Percentiles rank a stretch among this genome's conserved stretches.
These are phyloP conservation scores for Creontiades dilutus DNA, from an alignment of 2,888 invertebrate genomes.

Conservation along the genomic window DNA sequence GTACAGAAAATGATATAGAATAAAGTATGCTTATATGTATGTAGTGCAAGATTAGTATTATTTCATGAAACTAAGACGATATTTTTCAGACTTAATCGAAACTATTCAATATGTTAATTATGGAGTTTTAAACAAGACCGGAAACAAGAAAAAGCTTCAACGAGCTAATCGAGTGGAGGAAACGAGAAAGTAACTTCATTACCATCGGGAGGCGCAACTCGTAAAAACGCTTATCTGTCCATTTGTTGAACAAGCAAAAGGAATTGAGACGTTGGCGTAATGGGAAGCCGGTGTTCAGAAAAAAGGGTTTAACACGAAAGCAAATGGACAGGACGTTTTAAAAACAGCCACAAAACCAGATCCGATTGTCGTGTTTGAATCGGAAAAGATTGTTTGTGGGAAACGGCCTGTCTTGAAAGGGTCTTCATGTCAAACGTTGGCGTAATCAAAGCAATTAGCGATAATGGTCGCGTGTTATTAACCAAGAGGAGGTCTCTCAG, in stretches of 20 bases:
- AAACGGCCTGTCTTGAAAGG: slow-evolving; percentile 45
- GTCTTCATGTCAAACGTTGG: slow-evolving; percentile 52
- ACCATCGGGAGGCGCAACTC: slow-evolving; percentile 15
- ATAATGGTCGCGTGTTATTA: slow-evolving; percentile 30
- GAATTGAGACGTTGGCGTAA: slow-evolving; percentile 32
- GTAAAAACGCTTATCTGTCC: slow-evolving; percentile 39
- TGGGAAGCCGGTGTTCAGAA: slow-evolving; percentile 21
- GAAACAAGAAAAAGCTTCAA: not conserved
- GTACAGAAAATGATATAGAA: no score
- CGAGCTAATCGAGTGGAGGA: not conserved
- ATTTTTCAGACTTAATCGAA: no score
- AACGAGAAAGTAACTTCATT: slow-evolving; percentile 11
- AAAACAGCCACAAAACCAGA: slow-evolving; percentile 20
- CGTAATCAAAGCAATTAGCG: slow-evolving; percentile 62
- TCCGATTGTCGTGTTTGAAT: slow-evolving; percentile 24
- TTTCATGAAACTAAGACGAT: no score
- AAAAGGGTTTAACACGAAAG: slow-evolving; percentile 24
- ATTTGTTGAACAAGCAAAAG: slow-evolving; percentile 42
- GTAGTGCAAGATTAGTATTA: no score
- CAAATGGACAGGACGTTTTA: slow-evolving; percentile 22
- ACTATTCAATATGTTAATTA: no score
- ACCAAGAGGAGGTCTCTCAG: not conserved
- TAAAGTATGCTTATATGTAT: no score
- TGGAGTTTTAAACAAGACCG: no score
- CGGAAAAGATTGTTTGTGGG: slow-evolving; percentile 33